phyloP scores from a whole-genome alignment of 23 tunicate species.

The Halocynthia aurantium region DNA sequence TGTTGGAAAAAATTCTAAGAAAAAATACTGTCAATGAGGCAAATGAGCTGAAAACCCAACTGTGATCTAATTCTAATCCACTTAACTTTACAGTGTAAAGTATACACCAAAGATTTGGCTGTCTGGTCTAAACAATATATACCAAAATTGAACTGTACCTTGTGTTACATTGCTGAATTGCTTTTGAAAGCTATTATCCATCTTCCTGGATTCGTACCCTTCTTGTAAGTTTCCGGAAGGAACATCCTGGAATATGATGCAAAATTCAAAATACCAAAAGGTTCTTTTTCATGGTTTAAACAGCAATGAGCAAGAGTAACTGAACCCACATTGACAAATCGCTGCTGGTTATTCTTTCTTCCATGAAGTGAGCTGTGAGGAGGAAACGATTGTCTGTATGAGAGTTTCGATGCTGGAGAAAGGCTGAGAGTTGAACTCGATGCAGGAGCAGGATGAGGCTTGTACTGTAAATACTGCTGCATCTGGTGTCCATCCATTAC shows the following conservation, averaged over 20 bases:
- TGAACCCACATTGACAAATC: neutral
- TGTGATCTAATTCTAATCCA: no score
- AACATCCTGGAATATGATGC: neutral
- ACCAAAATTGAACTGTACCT: neutral
- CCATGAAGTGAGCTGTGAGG: neutral
- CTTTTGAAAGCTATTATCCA: neutral
- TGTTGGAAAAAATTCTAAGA: no score
- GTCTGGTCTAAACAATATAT: neutral
- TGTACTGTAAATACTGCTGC: slow-evolving; percentile 7
- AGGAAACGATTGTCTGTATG: slow-evolving; percentile 21
- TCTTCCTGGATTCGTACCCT: neutral
- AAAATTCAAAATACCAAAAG: neutral
- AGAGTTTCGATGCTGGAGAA: slow-evolving; percentile 8
- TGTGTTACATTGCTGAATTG: slow-evolving; percentile 5
- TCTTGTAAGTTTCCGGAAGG: neutral
- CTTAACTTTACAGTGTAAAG: no score
- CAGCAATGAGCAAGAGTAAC: neutral
- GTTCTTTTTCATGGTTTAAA: neutral
- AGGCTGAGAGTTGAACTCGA: neutral
- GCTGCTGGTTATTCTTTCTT: neutral
- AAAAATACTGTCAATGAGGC: no score
- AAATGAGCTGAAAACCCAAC: no score
- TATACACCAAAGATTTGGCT: no score
- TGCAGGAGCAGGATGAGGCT: neutral
- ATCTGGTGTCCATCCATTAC: slow-evolving; percentile 15